Evolutionary conservation across 2,113 vertebrate genomes (phyloP).

Genomic region (Mustela lutreola): DNA sequence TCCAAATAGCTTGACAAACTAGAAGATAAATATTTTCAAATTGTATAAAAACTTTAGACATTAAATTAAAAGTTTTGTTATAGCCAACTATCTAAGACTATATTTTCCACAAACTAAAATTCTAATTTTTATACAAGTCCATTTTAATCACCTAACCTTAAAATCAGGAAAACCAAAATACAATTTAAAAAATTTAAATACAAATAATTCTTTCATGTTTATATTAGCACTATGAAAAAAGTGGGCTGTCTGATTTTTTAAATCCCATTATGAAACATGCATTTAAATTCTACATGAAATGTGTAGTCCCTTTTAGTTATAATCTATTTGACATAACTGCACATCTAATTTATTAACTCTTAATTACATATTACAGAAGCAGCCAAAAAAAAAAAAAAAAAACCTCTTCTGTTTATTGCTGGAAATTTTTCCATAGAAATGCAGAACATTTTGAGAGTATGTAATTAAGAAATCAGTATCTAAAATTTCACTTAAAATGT

Average conservation of each 20-base stretch:
- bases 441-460: conserved; percentile 45
- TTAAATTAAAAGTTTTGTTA: not conserved
- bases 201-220: not conserved
- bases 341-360: conserved; percentile 68
- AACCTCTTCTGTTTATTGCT: conserved; percentile 41
- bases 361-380: conserved; percentile 63
- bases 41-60: not conserved
- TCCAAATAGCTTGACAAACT: not conserved
- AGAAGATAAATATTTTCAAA: conserved; percentile 4
- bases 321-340: conserved; percentile 37
- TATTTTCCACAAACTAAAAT: conserved; percentile 26
- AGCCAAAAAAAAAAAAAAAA: not conserved
- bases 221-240: not conserved
- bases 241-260: not conserved
- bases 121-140: not conserved
- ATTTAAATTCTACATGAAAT: conserved; percentile 34
- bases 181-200: not conserved
- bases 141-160: not conserved
- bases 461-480: conserved; percentile 72
- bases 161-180: conserved; percentile 7
- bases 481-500: conserved; percentile 67
- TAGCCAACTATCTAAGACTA: not conserved
- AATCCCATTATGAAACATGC: not conserved
- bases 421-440: conserved; percentile 40
- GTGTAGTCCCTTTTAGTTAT: not conserved